Percentiles rank a stretch among this genome's conserved stretches.
phyloP scores from a whole-genome alignment of 2,797 vertebrate species.

The Silurus aristotelis region DNA sequence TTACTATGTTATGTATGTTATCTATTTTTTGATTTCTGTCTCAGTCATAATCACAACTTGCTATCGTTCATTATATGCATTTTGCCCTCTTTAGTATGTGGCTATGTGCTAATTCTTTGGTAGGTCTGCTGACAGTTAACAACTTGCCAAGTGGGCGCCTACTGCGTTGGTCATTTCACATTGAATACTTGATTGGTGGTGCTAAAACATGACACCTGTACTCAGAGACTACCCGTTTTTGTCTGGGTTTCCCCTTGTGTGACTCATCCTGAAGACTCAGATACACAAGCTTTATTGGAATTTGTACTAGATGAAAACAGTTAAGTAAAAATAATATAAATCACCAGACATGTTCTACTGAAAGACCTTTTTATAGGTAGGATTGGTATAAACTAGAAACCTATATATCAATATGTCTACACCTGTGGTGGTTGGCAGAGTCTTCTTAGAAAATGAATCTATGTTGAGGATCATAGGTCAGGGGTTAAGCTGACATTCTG shows the following conservation, averaged over 20 bases:
- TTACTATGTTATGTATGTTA: background rate
- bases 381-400: background rate
- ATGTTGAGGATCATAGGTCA: background rate
- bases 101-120: slow-evolving; percentile 48
- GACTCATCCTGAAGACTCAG: background rate
- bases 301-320: background rate
- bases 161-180: slow-evolving; percentile 10
- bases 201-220: background rate
- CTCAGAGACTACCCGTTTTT: background rate
- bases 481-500: slow-evolving; percentile 1
- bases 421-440: background rate
- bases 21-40: background rate
- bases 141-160: slow-evolving; percentile 34
- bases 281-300: background rate
- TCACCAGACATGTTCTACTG: background rate
- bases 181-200: slow-evolving; percentile 19
- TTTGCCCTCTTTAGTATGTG: slow-evolving; percentile 43
- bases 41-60: slow-evolving; percentile 18
- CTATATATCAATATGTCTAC: background rate
- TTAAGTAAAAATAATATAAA: too few relatives aligned
- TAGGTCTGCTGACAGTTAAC: slow-evolving; percentile 47
- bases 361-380: background rate
- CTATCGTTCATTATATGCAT: slow-evolving; percentile 16
- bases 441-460: background rate
- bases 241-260: background rate